These are phyloP conservation scores for Fopius arisanus DNA, from an alignment of 1,140 invertebrate genomes.

Conservation along the genomic window DNA sequence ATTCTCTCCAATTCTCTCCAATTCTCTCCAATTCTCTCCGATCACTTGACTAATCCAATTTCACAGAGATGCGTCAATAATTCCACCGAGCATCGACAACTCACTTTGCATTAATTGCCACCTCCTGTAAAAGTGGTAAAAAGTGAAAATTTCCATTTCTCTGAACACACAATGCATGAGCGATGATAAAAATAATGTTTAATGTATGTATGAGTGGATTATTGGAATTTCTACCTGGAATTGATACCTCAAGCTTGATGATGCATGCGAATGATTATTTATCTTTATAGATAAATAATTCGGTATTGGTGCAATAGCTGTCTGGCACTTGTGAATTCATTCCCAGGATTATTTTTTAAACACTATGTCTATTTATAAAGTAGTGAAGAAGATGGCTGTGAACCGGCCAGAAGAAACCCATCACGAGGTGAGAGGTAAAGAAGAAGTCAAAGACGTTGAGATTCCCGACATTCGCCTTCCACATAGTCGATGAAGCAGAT, in stretches of 20 bases:
- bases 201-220: neutral
- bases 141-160: conserved; percentile 28
- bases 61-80: conserved; percentile 1
- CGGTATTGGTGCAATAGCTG: conserved; percentile 17
- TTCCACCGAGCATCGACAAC: neutral
- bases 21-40: too few relatives aligned
- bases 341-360: neutral
- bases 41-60: conserved; percentile 5
- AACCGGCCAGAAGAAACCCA: neutral
- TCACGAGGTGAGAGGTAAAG: conserved; percentile 17
- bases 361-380: conserved; percentile 9
- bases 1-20: too few relatives aligned
- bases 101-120: conserved; percentile 32
- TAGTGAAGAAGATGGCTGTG: neutral
- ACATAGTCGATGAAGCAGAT: neutral
- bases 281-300: conserved; percentile 10
- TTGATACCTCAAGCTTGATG: neutral
- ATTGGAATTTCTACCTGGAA: neutral
- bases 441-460: neutral
- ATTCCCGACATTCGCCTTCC: conserved; percentile 4
- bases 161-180: neutral
- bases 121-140: conserved; percentile 19
- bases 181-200: neutral
- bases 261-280: conserved; percentile 6
- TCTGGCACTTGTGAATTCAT: conserved; percentile 6